Conservation (phyloP, 1,140 invertebrate species). For the Plodia interpunctella region DNA sequence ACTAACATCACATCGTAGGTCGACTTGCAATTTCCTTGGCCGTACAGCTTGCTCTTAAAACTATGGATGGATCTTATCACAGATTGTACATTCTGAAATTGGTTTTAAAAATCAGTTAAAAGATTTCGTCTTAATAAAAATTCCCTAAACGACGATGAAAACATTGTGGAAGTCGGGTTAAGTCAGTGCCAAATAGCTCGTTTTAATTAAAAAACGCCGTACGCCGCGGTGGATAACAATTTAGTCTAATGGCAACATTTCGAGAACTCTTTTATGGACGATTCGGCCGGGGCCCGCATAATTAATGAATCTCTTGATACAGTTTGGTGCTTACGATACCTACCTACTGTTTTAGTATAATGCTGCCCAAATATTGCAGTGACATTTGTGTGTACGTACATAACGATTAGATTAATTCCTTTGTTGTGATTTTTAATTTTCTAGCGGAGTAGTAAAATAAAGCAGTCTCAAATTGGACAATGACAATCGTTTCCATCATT, state of each 20-base stretch:
- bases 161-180: slow-evolving; percentile 40
- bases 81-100: background rate
- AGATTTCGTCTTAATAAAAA: slow-evolving; percentile 7
- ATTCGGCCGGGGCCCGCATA: slow-evolving; percentile 40
- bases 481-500: too few relatives aligned
- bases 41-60: background rate
- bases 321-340: background rate
- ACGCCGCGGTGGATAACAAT: slow-evolving; percentile 41
- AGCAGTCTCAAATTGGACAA: too few relatives aligned
- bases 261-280: slow-evolving; percentile 46
- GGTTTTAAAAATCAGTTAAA: slow-evolving; percentile 5
- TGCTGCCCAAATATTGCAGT: too few relatives aligned
- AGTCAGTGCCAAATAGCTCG: slow-evolving; percentile 43
- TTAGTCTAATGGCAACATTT: slow-evolving; percentile 48
- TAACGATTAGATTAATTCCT: too few relatives aligned
- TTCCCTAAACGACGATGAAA: slow-evolving; percentile 17
- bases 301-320: slow-evolving; percentile 33
- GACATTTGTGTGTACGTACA: too few relatives aligned
- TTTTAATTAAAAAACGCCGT: slow-evolving; percentile 50
- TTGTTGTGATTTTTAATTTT: too few relatives aligned
- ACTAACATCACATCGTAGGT: background rate
- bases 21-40: slow-evolving; percentile 5
- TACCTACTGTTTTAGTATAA: background rate
- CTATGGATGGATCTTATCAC: background rate
- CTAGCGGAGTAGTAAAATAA: too few relatives aligned